These are phyloP conservation scores for Nemurella pictetii DNA, from an alignment of 2,888 invertebrate species.

Conservation along the genomic window DNA sequence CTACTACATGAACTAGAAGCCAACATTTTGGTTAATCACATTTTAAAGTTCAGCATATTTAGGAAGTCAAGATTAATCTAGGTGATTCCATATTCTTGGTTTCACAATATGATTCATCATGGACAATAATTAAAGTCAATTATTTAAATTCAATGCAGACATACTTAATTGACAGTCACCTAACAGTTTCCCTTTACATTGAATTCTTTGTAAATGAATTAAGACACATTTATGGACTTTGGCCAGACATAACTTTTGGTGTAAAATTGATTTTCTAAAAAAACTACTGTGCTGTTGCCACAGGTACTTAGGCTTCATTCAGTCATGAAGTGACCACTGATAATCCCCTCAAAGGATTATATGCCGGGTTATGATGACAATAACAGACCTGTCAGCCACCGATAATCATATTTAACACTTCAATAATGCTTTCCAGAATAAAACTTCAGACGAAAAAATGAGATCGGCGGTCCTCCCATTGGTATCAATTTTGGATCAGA, in stretches of 20 bases:
- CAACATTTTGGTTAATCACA: too few relatives aligned
- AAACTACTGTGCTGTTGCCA: not conserved
- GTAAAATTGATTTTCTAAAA: not conserved
- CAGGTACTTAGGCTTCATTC: not conserved
- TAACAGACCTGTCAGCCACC: not conserved
- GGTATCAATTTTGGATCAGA: conserved; percentile 42
- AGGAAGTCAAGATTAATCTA: too few relatives aligned
- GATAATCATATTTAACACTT: not conserved
- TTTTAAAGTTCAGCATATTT: too few relatives aligned
- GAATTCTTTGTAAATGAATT: not conserved
- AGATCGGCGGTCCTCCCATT: not conserved
- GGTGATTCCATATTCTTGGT: not conserved
- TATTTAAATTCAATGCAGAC: too few relatives aligned
- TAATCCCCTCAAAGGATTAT: not conserved
- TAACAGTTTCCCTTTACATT: not conserved
- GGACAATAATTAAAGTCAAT: not conserved
- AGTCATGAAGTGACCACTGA: not conserved
- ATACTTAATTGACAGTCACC: not conserved
- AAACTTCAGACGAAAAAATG: not conserved
- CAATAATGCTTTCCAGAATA: not conserved
- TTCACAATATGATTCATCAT: not conserved
- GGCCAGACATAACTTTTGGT: not conserved
- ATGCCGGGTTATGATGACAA: not conserved
- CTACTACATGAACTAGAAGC: too few relatives aligned
- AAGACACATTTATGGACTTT: not conserved